Percentiles rank a stretch among this genome's conserved stretches.
Evolutionary conservation across 1,140 invertebrate genomes (phyloP).

Genomic region (Aphaenogaster rudis): DNA sequence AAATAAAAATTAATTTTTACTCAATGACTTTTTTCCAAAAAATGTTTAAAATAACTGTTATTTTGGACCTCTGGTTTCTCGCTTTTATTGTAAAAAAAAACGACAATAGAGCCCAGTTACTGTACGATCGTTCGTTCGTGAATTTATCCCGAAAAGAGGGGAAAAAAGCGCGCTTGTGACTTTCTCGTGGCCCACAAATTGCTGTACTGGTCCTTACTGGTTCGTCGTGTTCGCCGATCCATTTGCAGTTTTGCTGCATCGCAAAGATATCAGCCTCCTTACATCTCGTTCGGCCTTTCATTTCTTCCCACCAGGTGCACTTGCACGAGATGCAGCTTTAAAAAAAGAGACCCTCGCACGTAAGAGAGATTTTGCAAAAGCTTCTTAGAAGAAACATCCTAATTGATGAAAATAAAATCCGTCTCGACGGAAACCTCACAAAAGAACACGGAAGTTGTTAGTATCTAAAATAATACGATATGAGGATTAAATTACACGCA

Average conservation of each 20-base stretch:
- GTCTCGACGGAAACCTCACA: neutral
- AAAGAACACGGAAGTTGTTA: slow-evolving; percentile 1
- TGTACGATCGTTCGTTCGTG: slow-evolving; percentile 12
- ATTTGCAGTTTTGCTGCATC: slow-evolving; percentile 38
- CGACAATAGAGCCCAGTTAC: neutral
- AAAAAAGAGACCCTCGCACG: slow-evolving; percentile 15
- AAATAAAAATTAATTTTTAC: no score
- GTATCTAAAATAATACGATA: neutral
- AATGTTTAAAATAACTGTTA: no score
- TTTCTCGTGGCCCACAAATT: slow-evolving; percentile 83
- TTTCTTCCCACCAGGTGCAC: slow-evolving; percentile 34
- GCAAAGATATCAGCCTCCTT: slow-evolving; percentile 44
- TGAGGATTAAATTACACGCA: slow-evolving; percentile 26
- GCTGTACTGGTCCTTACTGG: slow-evolving; percentile 72
- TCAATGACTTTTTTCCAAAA: no score
- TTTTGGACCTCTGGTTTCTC: neutral
- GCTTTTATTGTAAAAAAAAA: neutral
- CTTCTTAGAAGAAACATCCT: neutral
- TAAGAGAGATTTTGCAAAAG: slow-evolving; percentile 4
- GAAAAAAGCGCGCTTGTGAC: slow-evolving; percentile 79
- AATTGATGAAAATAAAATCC: slow-evolving; percentile 15
- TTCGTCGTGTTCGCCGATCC: slow-evolving; percentile 43
- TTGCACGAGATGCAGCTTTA: slow-evolving; percentile 21
- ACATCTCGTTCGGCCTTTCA: slow-evolving; percentile 51
- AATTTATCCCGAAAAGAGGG: slow-evolving; percentile 60